Evolutionary conservation across 1,140 invertebrate genomes (phyloP), one percentile per base, ranked within the genome.

Genomic region (Ceratosolen fusciceps): DNA sequence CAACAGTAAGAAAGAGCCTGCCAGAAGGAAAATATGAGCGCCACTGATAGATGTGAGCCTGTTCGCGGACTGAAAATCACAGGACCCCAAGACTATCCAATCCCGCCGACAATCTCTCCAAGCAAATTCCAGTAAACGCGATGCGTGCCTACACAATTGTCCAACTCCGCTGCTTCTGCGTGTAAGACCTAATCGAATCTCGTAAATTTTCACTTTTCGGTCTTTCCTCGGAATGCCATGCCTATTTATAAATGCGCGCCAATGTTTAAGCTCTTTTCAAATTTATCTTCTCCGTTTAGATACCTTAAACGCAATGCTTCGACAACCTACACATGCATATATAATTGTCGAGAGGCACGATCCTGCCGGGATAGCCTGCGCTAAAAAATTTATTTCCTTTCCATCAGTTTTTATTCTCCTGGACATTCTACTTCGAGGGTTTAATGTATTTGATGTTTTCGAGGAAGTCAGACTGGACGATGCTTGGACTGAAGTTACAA

Each of bases 201-300:
- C 76, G 68, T 78, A 78, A 78, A 78, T 78, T 78, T 78, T 72
- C 68, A 37, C 68, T 78, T 78, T 78, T 78, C 68, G 75, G 75
- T 47, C 14, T n/a, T 56, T 37, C 14, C 16, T 2, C 24, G 43
- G 37, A 52, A 60, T 37, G 43, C 62, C 16, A 37, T 49, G 68
- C 21, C 29, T 39, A 49, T 39, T n/a, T 74, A 56, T 47, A 62
- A n/a, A 34, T 65, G 12, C 75, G 29, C 52, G 31, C 5, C 31
- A 24, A 58, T 67, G 77, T 73, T 78, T 52, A 72, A 56, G 70
- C 70, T 70, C 56, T 58, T 52, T n/a, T 54, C n/a, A 58, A 79
- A 67, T 79, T 79, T 79, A 71, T 54, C 9, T 34, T 49, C 68
- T 47, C 4, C 37, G 4, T 70, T 5, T 37, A n/a, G 31, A n/a